phyloP scores from a whole-genome alignment of 2,113 vertebrate species.

The Rhynchomys soricoides region DNA sequence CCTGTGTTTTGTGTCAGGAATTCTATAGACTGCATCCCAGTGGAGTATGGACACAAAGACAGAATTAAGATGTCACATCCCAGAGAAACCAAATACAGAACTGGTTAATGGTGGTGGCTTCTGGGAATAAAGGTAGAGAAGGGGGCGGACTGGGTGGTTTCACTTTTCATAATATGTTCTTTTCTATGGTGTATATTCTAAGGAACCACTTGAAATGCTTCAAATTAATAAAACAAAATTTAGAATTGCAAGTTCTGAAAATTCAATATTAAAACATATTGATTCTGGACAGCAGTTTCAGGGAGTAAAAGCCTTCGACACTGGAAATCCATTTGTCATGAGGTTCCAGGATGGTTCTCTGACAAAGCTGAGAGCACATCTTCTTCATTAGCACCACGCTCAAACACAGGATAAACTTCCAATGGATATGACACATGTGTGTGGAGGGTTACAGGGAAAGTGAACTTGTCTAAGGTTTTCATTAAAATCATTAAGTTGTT shows the following conservation, averaged over 20 bases:
- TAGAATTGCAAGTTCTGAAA: not conserved
- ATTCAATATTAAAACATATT: not conserved
- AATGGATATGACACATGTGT: not conserved
- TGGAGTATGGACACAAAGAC: not conserved
- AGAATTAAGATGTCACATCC: not conserved
- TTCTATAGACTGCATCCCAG: not conserved
- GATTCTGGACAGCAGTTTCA: not conserved
- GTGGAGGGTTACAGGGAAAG: not conserved
- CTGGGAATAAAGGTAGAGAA: not conserved
- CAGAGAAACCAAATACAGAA: not conserved
- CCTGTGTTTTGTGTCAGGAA: not conserved
- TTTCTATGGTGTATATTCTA: rapidly evolving
- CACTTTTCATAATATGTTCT: not conserved
- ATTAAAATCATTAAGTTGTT: not conserved
- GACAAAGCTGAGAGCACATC: not conserved
- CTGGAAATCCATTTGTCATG: not conserved
- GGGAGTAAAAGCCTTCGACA: not conserved
- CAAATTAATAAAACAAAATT: not conserved
- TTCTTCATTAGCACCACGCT: not conserved
- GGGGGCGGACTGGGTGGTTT: not conserved
- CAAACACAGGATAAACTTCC: not conserved
- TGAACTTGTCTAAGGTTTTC: not conserved
- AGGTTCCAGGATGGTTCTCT: no score
- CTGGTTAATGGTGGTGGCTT: not conserved
- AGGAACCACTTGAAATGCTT: not conserved